Evolutionary conservation across 2,113 vertebrate species (phyloP), one percentile per base, ranked within the genome.

Genomic region (Aldabrachelys gigantea): DNA sequence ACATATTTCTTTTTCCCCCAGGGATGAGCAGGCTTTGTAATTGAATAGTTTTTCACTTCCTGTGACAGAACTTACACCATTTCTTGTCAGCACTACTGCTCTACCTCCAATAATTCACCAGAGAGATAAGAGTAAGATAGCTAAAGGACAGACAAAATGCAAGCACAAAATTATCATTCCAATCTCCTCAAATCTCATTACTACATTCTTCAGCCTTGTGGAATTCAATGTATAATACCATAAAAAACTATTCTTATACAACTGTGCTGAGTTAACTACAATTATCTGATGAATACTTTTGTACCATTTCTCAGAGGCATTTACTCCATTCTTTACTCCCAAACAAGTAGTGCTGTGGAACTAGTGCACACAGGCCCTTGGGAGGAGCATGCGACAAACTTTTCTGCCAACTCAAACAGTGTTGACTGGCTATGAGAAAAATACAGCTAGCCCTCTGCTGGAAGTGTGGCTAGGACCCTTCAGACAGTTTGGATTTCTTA

Each of bases 61-160:
- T 93, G 25, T 12, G 88, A 78, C 92, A 83, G 93, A 65, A 86
- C 27, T 49, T 38, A 19, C 57, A 76, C 80, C 62, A 89, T 83
- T 56, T 88, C 47, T 87, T 47, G 62, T 65, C 80, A 12, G 41
- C 25, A 69, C 82, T 93, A 84, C 80, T 76, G 53, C 24, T 93
- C 86, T 38, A 83, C 53, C 41, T 90, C 90, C 82, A 65, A 65
- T 91, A 62, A 81, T 95, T 96, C 96, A 96, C 97, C 95, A 97
- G 29, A 92, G 95, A 95, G 90, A 94, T 94, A 27, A 84, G 80
- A 94, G 47, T 24, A 85, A 31, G 35, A 91, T 87, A 85, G 52
- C 1, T 82, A 92, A 94, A 96, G 89, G 92, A 62, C 31, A 85
- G 8, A 85, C 90, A 4, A 78, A 82, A 85, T 80, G 62, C 31